Percentiles rank a stretch among this genome's conserved stretches.
Evolutionary conservation across 1,140 invertebrate genomes (phyloP).

Genomic region (Probaryconus sp.): DNA sequence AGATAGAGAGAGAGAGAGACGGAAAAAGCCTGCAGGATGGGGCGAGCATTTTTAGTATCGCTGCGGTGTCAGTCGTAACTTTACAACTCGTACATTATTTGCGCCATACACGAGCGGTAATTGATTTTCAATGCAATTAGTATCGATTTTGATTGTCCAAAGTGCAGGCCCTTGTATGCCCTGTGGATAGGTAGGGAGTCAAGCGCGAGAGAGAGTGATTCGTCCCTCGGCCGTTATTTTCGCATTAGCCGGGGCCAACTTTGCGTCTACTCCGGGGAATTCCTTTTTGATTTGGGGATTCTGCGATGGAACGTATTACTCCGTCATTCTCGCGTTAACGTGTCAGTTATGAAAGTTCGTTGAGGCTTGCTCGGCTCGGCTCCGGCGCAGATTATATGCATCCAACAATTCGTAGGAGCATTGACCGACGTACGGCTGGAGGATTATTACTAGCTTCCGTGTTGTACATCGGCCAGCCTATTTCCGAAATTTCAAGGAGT

Average conservation of each 20-base stretch:
- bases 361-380: not conserved
- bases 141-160: constrained; percentile 64
- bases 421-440: constrained; percentile 41
- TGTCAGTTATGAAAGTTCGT: constrained; percentile 67
- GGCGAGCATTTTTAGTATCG: constrained; percentile 51
- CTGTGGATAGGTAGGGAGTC: constrained; percentile 37
- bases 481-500: constrained; percentile 48
- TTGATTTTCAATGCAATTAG: constrained; percentile 66
- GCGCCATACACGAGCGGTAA: constrained; percentile 52
- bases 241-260: constrained; percentile 64
- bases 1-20: constrained; percentile 11
- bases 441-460: constrained; percentile 41
- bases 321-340: constrained; percentile 66
- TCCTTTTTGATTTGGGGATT: constrained; percentile 65
- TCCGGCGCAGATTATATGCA: constrained; percentile 51
- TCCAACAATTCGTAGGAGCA: constrained; percentile 62
- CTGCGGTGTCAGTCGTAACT: constrained; percentile 56
- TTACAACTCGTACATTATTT: constrained; percentile 61
- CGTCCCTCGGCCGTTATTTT: constrained; percentile 71
- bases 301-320: constrained; percentile 64
- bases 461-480: constrained; percentile 20
- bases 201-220: constrained; percentile 45
- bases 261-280: constrained; percentile 55
- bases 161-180: constrained; percentile 62
- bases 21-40: not conserved